Evolutionary conservation across 1,140 invertebrate genomes (phyloP).

Genomic region (Drosophila watanabei): DNA sequence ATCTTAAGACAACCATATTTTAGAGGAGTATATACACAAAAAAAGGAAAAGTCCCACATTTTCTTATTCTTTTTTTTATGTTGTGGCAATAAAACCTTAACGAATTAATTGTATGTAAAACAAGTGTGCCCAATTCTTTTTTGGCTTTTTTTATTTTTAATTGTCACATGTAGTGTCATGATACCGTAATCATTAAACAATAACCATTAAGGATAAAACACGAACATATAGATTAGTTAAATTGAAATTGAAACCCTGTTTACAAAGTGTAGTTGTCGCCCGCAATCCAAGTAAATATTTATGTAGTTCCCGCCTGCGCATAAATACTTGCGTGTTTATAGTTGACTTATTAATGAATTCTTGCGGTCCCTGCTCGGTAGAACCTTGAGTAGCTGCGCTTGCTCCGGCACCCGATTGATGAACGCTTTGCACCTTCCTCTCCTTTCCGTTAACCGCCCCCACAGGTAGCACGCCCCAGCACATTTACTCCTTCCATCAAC

Average conservation of each 20-base stretch:
- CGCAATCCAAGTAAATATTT: constrained; percentile 5
- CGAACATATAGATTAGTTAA: background rate
- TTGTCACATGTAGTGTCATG: background rate
- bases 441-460: constrained; percentile 36
- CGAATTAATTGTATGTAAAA: background rate
- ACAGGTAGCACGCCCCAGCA: constrained; percentile 79
- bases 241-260: background rate
- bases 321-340: constrained; percentile 16
- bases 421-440: constrained; percentile 58
- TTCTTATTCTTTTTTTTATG: too few relatives aligned
- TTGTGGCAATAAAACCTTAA: background rate
- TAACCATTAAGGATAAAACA: constrained; percentile 1
- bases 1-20: background rate
- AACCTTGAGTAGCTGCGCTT: constrained; percentile 64
- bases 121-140: background rate
- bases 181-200: background rate
- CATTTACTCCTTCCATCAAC: constrained; percentile 81
- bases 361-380: constrained; percentile 54
- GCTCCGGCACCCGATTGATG: constrained; percentile 69
- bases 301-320: constrained; percentile 18
- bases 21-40: background rate
- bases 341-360: constrained; percentile 30
- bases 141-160: background rate
- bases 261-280: background rate
- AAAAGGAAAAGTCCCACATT: background rate